Percentiles rank a stretch among this genome's conserved stretches.
Evolutionary conservation across 2,113 vertebrate species (phyloP).

Genomic region (Eretmochelys imbricata): DNA sequence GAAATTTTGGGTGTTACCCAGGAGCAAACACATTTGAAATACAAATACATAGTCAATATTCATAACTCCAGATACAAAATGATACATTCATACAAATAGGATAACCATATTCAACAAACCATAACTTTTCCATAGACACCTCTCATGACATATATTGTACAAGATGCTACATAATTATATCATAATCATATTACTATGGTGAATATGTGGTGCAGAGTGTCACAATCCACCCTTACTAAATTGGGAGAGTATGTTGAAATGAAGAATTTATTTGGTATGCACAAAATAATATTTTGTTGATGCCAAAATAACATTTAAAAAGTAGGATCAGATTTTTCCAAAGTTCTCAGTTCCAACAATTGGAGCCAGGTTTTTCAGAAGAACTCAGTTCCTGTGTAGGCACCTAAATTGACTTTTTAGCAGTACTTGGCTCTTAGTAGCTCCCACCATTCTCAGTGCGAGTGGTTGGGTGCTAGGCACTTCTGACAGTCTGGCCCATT

Average conservation of each 20-base stretch:
- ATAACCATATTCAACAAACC: too few relatives aligned
- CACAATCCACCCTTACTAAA: not conserved
- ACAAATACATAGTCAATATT: too few relatives aligned
- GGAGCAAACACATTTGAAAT: too few relatives aligned
- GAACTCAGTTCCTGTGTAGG: not conserved
- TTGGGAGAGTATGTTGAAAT: not conserved
- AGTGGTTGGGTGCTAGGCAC: not conserved
- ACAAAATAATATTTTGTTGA: not conserved
- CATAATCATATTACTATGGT: too few relatives aligned
- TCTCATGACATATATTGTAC: too few relatives aligned
- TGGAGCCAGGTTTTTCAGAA: not conserved
- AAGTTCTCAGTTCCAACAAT: not conserved
- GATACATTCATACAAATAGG: too few relatives aligned
- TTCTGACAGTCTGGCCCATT: not conserved
- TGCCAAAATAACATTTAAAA: not conserved
- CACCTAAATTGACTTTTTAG: not conserved
- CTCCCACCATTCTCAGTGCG: not conserved
- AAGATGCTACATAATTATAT: too few relatives aligned
- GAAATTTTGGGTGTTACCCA: too few relatives aligned
- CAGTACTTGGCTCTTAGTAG: not conserved
- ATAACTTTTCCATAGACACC: too few relatives aligned
- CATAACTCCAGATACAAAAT: too few relatives aligned
- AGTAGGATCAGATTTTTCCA: not conserved
- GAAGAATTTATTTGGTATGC: not conserved
- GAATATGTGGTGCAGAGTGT: too few relatives aligned